Evolutionary conservation across 2,113 vertebrate genomes (phyloP).

Genomic region (Alces alces): DNA sequence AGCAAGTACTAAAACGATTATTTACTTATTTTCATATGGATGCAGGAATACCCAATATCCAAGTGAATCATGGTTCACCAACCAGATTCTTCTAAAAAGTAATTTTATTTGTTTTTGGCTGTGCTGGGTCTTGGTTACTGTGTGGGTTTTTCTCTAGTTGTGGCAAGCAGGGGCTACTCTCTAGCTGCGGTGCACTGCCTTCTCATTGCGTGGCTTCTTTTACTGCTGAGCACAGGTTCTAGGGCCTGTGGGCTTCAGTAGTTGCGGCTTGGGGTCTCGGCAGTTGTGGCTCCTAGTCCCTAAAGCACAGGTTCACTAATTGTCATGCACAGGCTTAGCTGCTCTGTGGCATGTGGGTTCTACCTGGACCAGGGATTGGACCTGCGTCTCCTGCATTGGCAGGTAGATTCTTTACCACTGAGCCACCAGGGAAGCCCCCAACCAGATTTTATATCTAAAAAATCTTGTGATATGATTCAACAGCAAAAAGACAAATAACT

Average conservation of each 20-base stretch:
- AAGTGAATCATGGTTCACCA: background rate
- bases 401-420: background rate
- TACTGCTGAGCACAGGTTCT: background rate
- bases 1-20: background rate
- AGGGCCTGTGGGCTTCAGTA: background rate
- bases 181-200: background rate
- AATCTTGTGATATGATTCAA: background rate
- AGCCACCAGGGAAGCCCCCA: background rate
- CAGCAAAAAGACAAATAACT: background rate
- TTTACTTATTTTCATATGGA: background rate
- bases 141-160: background rate
- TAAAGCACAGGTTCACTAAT: background rate
- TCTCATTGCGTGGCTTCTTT: background rate
- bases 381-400: background rate
- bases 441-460: slow-evolving; percentile 5
- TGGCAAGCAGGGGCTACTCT: background rate
- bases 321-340: background rate
- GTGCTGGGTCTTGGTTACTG: background rate
- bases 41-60: background rate
- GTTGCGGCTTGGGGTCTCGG: background rate
- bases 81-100: background rate
- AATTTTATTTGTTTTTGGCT: background rate
- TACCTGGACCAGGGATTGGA: background rate
- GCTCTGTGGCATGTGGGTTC: background rate
- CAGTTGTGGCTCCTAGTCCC: background rate